These are phyloP conservation scores for Varanus salvator DNA, from an alignment of 2,113 vertebrate species.

Conservation along the genomic window DNA sequence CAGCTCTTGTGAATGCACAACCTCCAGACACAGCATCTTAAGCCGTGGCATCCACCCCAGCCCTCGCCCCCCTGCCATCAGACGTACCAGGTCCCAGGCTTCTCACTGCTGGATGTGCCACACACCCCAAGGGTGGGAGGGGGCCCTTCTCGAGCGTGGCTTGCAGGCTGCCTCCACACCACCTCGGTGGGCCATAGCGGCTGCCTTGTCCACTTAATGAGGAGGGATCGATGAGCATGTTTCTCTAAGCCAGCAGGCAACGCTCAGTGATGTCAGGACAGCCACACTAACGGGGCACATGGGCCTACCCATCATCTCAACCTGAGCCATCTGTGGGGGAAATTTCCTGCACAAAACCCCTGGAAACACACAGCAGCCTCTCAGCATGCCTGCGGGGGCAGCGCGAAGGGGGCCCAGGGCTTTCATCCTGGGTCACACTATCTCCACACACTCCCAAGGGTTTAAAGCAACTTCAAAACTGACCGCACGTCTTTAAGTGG, in stretches of 20 bases:
- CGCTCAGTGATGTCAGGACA: conserved; percentile 46
- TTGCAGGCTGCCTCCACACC: not conserved
- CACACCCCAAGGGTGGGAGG: no score
- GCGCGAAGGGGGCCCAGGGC: conserved; percentile 61
- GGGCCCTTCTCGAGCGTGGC: not conserved
- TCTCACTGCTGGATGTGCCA: no score
- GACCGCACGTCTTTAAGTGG: conserved; percentile 64
- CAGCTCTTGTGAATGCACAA: no score
- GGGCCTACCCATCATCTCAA: not conserved
- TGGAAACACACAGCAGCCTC: conserved; percentile 58
- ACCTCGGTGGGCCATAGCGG: not conserved
- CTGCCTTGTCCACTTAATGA: conserved; percentile 29
- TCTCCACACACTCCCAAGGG: conserved; percentile 46
- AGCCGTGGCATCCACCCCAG: no score
- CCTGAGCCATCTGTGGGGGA: conserved; percentile 58
- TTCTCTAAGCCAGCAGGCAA: conserved; percentile 47
- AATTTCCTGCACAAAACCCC: conserved; percentile 64
- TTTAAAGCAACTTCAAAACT: conserved; percentile 78
- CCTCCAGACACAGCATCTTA: no score
- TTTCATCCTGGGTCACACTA: conserved; percentile 72
- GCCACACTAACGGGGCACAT: not conserved
- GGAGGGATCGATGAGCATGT: conserved; percentile 36
- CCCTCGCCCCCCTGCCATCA: no score
- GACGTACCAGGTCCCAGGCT: no score
- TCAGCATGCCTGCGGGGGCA: conserved; percentile 61